Evolutionary conservation across 1,140 invertebrate species (phyloP).

Genomic region (Dufourea novaeangliae): DNA sequence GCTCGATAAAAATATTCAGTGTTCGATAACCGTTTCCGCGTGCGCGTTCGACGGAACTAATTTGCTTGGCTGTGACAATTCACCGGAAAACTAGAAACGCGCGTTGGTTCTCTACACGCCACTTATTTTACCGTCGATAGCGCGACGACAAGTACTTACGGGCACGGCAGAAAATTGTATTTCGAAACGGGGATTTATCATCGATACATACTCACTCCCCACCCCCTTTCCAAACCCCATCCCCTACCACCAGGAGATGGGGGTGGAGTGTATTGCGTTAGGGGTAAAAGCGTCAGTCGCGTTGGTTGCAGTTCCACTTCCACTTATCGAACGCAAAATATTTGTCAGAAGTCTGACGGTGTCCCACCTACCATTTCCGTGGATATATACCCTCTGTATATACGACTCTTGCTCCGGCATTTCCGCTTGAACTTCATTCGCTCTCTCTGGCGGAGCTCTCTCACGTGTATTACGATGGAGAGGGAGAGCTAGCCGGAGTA

Average conservation of each 20-base stretch:
- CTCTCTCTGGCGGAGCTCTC: conserved; percentile 34
- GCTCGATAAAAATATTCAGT: not conserved
- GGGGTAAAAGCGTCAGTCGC: not conserved
- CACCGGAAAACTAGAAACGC: not conserved
- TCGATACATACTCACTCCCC: too few species aligned
- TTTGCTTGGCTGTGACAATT: not conserved
- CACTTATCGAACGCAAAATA: conserved; percentile 58
- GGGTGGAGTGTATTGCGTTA: not conserved
- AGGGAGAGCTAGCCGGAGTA: too few species aligned
- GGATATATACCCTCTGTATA: not conserved
- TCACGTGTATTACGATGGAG: conserved; percentile 66
- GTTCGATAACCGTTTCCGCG: not conserved
- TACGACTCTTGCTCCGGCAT: conserved; percentile 51
- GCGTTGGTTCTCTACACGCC: not conserved
- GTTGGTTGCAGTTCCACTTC: conserved; percentile 22
- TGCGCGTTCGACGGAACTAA: not conserved
- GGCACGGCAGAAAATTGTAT: not conserved
- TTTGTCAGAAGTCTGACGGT: conserved; percentile 44
- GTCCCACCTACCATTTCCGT: too few species aligned
- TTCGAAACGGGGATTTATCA: conserved; percentile 30
- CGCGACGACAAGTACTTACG: not conserved
- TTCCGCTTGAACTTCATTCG: conserved; percentile 60
- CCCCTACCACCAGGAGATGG: too few species aligned
- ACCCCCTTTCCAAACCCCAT: too few species aligned
- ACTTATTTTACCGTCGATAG: conserved; percentile 6